A percentile compares a stretch with the other conserved stretches of the same genome.
These are phyloP conservation scores for Xestia xanthographa DNA, from an alignment of 2,888 invertebrate species.

Conservation along the genomic window DNA sequence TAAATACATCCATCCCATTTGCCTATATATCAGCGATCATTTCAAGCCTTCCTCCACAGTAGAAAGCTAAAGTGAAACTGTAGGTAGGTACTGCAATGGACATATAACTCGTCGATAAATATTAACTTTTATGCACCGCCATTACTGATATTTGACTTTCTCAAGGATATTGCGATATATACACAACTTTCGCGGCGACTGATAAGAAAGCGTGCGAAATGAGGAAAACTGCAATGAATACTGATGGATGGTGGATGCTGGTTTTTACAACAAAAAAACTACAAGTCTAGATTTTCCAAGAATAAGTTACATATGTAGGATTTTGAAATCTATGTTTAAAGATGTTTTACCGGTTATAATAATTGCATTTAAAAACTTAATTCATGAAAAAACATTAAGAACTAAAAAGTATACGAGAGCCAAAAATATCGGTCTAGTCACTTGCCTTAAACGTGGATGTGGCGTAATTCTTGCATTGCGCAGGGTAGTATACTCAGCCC, in stretches of 20 bases:
- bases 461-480: not conserved
- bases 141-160: constrained; percentile 79
- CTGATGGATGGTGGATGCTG: constrained; percentile 18
- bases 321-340: not conserved
- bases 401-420: not conserved
- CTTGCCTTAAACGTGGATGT: not conserved
- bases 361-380: not conserved
- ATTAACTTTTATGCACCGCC: constrained; percentile 80
- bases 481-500: constrained; percentile 1
- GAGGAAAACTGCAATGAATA: constrained; percentile 60
- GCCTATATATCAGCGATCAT: constrained; percentile 12
- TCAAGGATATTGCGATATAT: constrained; percentile 72
- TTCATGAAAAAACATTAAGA: not conserved
- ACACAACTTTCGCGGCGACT: constrained; percentile 57
- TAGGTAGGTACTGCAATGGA: constrained; percentile 45
- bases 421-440: not conserved
- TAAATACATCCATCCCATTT: not conserved
- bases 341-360: not conserved
- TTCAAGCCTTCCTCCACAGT: constrained; percentile 61
- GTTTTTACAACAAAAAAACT: not conserved
- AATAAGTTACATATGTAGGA: not conserved
- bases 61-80: constrained; percentile 79
- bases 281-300: constrained; percentile 5
- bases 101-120: constrained; percentile 72
- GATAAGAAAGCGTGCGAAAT: constrained; percentile 55